Evolutionary conservation across 1,140 invertebrate species (phyloP).

Genomic region (Sitobion miscanthi): DNA sequence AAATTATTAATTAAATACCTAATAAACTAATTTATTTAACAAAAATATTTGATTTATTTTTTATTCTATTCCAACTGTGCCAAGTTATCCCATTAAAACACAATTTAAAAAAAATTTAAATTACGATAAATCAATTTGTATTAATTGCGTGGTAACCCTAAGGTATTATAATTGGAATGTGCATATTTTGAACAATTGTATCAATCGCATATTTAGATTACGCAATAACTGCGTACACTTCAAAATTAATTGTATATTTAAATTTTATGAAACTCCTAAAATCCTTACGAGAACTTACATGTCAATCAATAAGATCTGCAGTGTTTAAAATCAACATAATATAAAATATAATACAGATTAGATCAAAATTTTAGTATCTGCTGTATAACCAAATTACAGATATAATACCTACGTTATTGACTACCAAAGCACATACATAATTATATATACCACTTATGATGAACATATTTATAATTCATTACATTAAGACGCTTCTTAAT

Average conservation of each 20-base stretch:
- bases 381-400: neutral
- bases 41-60: neutral
- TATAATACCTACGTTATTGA: neutral
- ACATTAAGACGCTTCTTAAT: neutral
- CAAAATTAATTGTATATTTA: neutral
- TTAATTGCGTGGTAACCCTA: neutral
- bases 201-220: neutral
- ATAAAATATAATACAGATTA: neutral
- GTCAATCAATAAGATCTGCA: neutral
- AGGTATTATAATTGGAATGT: neutral
- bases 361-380: neutral
- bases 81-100: neutral
- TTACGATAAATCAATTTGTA: neutral
- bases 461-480: neutral
- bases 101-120: neutral
- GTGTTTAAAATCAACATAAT: neutral
- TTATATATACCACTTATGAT: neutral
- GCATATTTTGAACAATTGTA: neutral
- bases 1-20: conserved; percentile 4
- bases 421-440: neutral
- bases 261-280: neutral
- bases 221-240: neutral
- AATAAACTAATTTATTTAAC: neutral
- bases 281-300: neutral
- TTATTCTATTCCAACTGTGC: neutral